Conservation (phyloP, 2,797 vertebrate genomes). For the Platyrinchus mystaceus region DNA sequence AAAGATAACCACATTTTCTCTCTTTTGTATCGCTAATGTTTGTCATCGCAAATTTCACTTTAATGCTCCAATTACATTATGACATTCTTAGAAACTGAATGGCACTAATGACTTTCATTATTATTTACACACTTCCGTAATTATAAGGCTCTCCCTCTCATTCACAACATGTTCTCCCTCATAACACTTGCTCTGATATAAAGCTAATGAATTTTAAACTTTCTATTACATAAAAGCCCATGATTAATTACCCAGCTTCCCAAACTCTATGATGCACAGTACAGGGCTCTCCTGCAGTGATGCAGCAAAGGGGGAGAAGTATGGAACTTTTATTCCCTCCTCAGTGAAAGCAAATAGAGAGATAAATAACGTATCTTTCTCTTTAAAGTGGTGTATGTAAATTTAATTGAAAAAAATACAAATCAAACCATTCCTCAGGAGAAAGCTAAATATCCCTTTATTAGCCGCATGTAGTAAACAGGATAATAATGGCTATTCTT, state of each 20-base stretch:
- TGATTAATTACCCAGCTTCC: conserved; percentile 74
- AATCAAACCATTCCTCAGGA: conserved; percentile 46
- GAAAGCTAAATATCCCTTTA: conserved; percentile 49
- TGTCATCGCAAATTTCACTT: conserved; percentile 76
- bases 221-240: conserved; percentile 72
- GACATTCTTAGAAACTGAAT: conserved; percentile 76
- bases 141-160: conserved; percentile 77
- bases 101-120: conserved; percentile 81
- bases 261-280: conserved; percentile 28
- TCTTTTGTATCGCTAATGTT: conserved; percentile 75
- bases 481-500: conserved; percentile 57
- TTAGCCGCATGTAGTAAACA: conserved; percentile 47
- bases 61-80: conserved; percentile 80
- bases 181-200: conserved; percentile 62
- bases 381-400: conserved; percentile 55
- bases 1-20: conserved; percentile 73
- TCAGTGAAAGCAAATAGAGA: conserved; percentile 39
- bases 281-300: conserved; percentile 13
- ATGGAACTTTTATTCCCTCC: conserved; percentile 39
- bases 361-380: conserved; percentile 44
- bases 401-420: conserved; percentile 69
- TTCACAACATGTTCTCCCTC: conserved; percentile 66
- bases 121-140: conserved; percentile 82
- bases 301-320: neutral
- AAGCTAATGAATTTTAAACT: conserved; percentile 75